These are phyloP conservation scores for Camelus bactrianus DNA, from an alignment of 2,113 vertebrate species.

Conservation along the genomic window DNA sequence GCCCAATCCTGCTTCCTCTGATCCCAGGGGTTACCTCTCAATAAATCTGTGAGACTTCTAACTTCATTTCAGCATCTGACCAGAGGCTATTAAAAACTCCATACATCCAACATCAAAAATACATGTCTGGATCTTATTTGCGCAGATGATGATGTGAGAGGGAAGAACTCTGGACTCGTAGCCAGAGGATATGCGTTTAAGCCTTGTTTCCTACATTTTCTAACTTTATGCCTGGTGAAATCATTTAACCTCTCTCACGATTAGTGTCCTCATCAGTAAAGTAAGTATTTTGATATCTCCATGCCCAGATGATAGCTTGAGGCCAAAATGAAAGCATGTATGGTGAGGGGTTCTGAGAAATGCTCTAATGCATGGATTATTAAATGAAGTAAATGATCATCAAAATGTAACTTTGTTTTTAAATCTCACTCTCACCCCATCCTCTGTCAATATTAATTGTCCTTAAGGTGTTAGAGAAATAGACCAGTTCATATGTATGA, in stretches of 20 bases:
- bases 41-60: neutral
- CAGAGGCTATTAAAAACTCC: neutral
- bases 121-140: neutral
- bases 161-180: neutral
- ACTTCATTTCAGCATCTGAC: neutral
- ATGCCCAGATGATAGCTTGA: neutral
- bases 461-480: neutral
- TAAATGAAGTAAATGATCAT: neutral
- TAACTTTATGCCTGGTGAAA: neutral
- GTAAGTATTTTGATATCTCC: neutral
- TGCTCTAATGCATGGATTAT: neutral
- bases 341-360: neutral
- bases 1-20: neutral
- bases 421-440: neutral
- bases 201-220: neutral
- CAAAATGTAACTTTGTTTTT: neutral
- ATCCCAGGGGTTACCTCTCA: neutral
- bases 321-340: neutral
- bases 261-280: neutral
- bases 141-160: neutral
- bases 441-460: neutral
- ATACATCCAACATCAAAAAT: neutral
- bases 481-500: neutral
- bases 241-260: neutral
- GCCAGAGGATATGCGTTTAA: neutral